phyloP scores from a whole-genome alignment of 2,797 vertebrate species.

The Rhodeus uyekii region DNA sequence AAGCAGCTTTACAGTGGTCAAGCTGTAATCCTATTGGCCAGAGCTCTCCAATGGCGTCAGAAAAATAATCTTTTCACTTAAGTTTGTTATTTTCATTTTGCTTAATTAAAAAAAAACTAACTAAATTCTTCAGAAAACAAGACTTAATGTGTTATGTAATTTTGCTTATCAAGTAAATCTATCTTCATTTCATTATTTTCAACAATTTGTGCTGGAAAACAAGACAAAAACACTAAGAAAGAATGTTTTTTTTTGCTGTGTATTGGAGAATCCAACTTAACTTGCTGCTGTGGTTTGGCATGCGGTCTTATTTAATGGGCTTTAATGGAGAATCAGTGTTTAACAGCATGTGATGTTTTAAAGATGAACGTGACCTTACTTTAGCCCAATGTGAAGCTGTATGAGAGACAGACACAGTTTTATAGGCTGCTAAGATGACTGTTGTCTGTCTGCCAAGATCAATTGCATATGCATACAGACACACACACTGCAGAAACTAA shows the following conservation, averaged over 20 bases:
- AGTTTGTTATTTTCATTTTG: neutral
- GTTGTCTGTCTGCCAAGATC: constrained; percentile 16
- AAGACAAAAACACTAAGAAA: neutral
- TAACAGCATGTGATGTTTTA: constrained; percentile 20
- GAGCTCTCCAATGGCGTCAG: neutral
- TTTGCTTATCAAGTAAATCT: neutral
- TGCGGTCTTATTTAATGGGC: neutral
- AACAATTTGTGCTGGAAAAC: neutral
- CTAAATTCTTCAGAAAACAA: neutral
- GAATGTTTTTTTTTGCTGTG: neutral
- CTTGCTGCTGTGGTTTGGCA: neutral
- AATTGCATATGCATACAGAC: neutral
- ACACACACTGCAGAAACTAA: constrained; percentile 38
- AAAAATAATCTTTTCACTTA: neutral
- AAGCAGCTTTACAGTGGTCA: no score
- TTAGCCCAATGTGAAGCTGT: neutral
- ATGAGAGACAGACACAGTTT: constrained; percentile 1
- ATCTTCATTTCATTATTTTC: neutral
- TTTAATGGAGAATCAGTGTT: constrained; percentile 19
- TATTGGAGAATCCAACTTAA: neutral
- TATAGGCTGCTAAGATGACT: neutral
- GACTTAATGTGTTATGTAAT: neutral
- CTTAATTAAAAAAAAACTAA: fast-evolving
- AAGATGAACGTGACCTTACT: constrained; percentile 7
- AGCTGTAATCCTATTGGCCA: neutral